Conservation (phyloP, 1,140 invertebrate species). For the Nomia melanderi region DNA sequence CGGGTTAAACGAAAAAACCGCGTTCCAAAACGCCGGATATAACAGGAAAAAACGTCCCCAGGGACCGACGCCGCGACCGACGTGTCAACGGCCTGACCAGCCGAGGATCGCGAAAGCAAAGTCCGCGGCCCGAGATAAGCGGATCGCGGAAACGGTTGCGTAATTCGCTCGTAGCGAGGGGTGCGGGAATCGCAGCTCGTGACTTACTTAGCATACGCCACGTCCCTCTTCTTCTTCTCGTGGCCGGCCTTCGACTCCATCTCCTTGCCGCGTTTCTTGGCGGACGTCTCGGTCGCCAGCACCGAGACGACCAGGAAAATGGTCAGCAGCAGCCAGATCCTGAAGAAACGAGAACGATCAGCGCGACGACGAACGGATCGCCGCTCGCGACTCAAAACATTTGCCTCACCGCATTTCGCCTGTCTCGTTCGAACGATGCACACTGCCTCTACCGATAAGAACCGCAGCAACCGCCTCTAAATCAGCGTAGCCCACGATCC, state of each 20-base stretch:
- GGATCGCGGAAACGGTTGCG: constrained; percentile 18
- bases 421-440: not conserved
- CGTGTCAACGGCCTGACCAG: no score
- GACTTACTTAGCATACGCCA: constrained; percentile 51
- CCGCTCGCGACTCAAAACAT: not conserved
- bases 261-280: constrained; percentile 45
- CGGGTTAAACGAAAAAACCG: no score
- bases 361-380: no score
- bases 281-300: constrained; percentile 40
- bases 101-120: not conserved
- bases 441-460: not conserved
- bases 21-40: no score
- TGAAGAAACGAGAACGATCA: constrained; percentile 20
- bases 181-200: no score
- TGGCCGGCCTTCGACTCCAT: not conserved
- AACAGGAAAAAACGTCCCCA: no score
- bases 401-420: constrained; percentile 53
- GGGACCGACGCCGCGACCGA: no score
- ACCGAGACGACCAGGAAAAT: constrained; percentile 41
- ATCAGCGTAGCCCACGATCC: no score
- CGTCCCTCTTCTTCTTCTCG: constrained; percentile 35
- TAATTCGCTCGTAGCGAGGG: no score
- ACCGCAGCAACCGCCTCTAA: no score
- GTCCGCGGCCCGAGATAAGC: constrained; percentile 8
- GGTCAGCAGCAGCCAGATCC: constrained; percentile 51